Evolutionary conservation across 2,113 vertebrate genomes (phyloP).

Genomic region (Peromyscus polionotus): DNA sequence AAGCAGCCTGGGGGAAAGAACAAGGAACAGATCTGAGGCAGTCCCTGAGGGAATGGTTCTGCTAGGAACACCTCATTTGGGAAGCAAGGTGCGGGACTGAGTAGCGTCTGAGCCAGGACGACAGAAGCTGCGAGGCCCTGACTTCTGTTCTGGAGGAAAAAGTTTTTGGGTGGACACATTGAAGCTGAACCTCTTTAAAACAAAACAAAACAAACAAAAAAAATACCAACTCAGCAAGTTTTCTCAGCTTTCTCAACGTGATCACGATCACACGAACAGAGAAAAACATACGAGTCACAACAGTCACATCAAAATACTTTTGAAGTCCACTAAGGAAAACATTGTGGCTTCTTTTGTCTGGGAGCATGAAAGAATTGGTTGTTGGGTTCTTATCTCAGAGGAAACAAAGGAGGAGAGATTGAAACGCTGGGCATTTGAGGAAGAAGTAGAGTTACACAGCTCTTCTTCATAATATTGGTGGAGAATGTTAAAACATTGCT

Average conservation of each 20-base stretch:
- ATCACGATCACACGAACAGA: constrained; percentile 20
- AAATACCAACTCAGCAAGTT: constrained; percentile 49
- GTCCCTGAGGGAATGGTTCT: neutral
- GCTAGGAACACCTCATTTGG: constrained; percentile 4
- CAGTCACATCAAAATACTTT: constrained; percentile 36
- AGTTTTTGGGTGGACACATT: neutral
- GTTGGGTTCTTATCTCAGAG: constrained; percentile 33
- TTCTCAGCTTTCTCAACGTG: constrained; percentile 63
- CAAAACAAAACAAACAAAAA: neutral
- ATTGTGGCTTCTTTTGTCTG: constrained; percentile 55
- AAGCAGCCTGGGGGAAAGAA: neutral
- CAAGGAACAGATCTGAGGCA: too few relatives aligned
- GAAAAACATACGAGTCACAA: constrained; percentile 55
- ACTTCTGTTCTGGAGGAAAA: neutral
- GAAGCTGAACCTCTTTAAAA: constrained; percentile 17
- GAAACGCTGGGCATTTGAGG: neutral
- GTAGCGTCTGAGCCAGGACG: neutral
- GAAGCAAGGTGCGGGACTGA: neutral
- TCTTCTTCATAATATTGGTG: neutral
- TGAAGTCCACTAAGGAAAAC: constrained; percentile 38
- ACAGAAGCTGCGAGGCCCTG: neutral
- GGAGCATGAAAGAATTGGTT: constrained; percentile 44
- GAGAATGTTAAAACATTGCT: neutral
- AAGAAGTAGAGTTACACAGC: neutral
- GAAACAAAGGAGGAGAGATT: constrained; percentile 57